phyloP scores from a whole-genome alignment of 92 coral and sea anemone species.

The Meandrina meandrites region DNA sequence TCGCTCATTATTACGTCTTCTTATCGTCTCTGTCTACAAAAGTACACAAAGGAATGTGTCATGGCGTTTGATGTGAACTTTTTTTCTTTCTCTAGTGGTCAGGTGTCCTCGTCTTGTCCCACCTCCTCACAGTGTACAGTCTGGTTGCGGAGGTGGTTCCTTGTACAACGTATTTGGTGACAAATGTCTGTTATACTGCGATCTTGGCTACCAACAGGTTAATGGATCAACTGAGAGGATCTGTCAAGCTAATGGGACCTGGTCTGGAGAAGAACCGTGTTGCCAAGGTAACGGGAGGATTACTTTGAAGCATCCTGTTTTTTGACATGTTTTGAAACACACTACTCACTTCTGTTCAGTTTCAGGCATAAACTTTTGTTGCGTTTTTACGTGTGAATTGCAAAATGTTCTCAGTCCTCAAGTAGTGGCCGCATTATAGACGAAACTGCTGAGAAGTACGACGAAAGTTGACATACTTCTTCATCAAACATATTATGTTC shows the following conservation, averaged over 20 bases:
- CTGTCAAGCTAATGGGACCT: constrained; percentile 53
- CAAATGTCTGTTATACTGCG: constrained; percentile 46
- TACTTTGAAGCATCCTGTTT: no score
- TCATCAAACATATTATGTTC: no score
- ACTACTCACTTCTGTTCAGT: no score
- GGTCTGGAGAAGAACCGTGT: constrained; percentile 44
- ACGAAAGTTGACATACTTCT: no score
- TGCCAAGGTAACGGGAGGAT: constrained; percentile 50
- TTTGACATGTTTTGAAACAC: no score
- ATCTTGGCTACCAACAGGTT: constrained; percentile 26
- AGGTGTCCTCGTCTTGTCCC: constrained; percentile 21
- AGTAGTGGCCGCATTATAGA: no score
- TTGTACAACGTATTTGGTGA: constrained; percentile 40
- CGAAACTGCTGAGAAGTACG: no score
- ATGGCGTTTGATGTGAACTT: background rate
- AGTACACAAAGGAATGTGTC: background rate
- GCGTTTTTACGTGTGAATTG: no score
- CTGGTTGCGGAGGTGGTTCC: constrained; percentile 38
- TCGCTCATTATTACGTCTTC: no score
- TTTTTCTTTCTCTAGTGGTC: background rate
- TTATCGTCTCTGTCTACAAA: no score
- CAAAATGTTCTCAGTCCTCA: no score
- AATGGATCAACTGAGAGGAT: constrained; percentile 46
- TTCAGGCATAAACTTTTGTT: no score
- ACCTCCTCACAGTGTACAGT: constrained; percentile 12